These are phyloP conservation scores for Scatophagus argus DNA, from an alignment of 2,113 vertebrate genomes.

Conservation along the genomic window DNA sequence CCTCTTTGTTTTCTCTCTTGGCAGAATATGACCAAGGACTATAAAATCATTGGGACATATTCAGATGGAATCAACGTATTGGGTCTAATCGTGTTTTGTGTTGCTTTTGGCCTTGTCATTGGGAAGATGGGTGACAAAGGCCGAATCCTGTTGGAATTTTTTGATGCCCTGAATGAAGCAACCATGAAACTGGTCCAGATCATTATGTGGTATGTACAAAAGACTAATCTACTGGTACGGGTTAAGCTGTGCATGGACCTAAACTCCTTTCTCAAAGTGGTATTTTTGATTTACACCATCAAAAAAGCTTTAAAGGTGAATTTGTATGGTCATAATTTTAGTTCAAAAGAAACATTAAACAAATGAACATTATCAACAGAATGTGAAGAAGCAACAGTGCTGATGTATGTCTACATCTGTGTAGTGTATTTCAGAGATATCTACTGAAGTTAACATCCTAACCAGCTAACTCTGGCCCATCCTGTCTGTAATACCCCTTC, in stretches of 20 bases:
- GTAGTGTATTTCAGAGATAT: no score
- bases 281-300: no score
- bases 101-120: constrained; percentile 95
- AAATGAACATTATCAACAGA: no score
- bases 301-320: neutral
- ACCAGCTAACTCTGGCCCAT: no score
- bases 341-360: no score
- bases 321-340: no score
- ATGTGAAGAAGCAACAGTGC: no score
- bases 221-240: neutral
- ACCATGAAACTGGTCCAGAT: constrained; percentile 98
- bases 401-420: no score
- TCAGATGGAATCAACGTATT: constrained; percentile 94
- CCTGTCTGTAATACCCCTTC: no score
- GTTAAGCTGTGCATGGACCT: neutral
- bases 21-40: constrained; percentile 93
- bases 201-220: constrained; percentile 93
- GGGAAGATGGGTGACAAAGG: constrained; percentile 98
- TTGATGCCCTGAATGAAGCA: constrained; percentile 96
- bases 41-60: constrained; percentile 89
- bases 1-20: constrained; percentile 41
- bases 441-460: no score
- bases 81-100: constrained; percentile 95
- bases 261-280: neutral
- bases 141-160: constrained; percentile 94